Evolutionary conservation across 2,888 invertebrate genomes (phyloP), one percentile per base, ranked within the genome.

Genomic region (Aromia moschata): DNA sequence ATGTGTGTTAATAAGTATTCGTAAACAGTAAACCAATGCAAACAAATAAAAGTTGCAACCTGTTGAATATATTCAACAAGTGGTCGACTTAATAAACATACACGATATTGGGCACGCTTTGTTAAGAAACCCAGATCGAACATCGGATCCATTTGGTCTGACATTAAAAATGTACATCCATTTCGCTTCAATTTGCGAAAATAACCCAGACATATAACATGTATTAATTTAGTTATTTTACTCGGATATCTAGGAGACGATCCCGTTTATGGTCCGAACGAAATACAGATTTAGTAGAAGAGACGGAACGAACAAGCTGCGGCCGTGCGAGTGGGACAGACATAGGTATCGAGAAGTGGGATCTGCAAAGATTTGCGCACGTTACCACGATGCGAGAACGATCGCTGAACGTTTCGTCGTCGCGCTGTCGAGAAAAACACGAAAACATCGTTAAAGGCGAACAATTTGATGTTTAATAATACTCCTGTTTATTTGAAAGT

Each of bases 31-130:
- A n/a, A n/a, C n/a, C n/a, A n/a, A n/a, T n/a, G n/a, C n/a, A n/a
- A n/a, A n/a, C n/a, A n/a, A n/a, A n/a, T n/a, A n/a, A n/a, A n/a
- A n/a, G n/a, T 25, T 14, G 36, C 73, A 62, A 75, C 75, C 70
- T 75, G 75, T 74, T 72, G 74, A 73, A 69, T 58, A 47, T 60
- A 59, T 71, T 73, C 73, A 71, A 72, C 75, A 75, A 67, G 75
- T 75, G 74, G 75, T 69, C 63, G 69, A 64, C 63, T 25, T 15
- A 12, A 38, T n/a, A n/a, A n/a, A n/a, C n/a, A n/a, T n/a, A n/a
- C n/a, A n/a, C n/a, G n/a, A n/a, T 36, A 2, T 9, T 14, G 44
- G 16, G 16, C 18, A 18, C 18, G 17, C 11, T 16, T 11, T 41
- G 1, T 18, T 5, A 16, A 18, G 18, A 41, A 3, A 7, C 17